Evolutionary conservation across 2,797 vertebrate genomes (phyloP).

Genomic region (Pseudotriccus pelzelni): DNA sequence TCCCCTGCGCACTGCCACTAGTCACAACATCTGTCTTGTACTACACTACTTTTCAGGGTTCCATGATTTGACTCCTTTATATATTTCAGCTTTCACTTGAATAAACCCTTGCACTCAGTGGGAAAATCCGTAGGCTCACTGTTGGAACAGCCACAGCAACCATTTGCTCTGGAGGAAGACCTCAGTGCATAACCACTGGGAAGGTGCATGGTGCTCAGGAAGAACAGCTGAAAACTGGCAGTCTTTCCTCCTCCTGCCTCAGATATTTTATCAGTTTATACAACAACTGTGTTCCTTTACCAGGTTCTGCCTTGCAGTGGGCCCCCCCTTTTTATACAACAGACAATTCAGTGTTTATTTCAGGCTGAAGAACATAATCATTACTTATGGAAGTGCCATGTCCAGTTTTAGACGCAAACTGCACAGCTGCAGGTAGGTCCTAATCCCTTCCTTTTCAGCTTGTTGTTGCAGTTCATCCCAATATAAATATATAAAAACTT

Average conservation of each 20-base stretch:
- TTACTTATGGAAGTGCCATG: neutral
- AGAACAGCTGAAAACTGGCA: neutral
- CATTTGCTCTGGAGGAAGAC: neutral
- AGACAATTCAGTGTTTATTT: neutral
- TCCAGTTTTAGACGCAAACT: neutral
- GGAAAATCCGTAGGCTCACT: neutral
- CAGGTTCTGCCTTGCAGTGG: neutral
- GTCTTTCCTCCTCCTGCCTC: neutral
- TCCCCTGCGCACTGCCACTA: neutral
- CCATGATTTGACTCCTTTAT: neutral
- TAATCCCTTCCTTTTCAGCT: neutral
- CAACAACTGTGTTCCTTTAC: neutral
- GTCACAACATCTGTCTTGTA: neutral
- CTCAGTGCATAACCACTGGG: neutral
- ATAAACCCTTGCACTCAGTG: neutral
- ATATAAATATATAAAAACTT: neutral
- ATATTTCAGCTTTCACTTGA: neutral
- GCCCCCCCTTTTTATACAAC: neutral
- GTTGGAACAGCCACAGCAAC: neutral
- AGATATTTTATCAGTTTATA: neutral
- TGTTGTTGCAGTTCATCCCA: neutral
- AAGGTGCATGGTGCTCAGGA: neutral
- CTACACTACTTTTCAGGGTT: neutral
- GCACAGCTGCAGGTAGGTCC: neutral
- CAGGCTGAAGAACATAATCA: neutral